Evolutionary conservation across 64 coral and sea anemone species (phyloP).

Genomic region (Stichodactyla helianthus): DNA sequence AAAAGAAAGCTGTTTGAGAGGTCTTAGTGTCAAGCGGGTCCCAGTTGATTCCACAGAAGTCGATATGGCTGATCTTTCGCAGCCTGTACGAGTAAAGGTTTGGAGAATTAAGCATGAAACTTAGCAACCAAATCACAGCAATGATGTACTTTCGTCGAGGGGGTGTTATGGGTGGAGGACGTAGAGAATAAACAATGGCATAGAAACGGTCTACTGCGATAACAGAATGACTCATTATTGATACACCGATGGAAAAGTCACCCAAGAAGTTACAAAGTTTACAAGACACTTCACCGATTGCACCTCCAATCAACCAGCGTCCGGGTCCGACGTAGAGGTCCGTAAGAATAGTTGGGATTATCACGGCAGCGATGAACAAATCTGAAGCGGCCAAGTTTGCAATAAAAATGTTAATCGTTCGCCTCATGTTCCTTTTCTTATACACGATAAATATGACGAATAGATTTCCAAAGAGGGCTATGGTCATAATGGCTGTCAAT

Average conservation of each 20-base stretch:
- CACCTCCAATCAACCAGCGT: slow-evolving; percentile 42
- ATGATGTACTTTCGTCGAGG: slow-evolving; percentile 13
- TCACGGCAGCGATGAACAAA: slow-evolving; percentile 25
- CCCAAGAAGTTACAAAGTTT: slow-evolving; percentile 28
- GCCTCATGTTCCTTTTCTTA: slow-evolving; percentile 28
- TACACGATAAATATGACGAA: background rate
- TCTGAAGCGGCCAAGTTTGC: slow-evolving; percentile 70
- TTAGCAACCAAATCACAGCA: slow-evolving; percentile 23
- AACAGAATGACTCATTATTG: slow-evolving; percentile 46
- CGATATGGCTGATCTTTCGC: background rate
- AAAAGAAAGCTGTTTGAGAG: background rate
- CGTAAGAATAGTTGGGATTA: slow-evolving; percentile 37
- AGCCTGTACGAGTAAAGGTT: background rate
- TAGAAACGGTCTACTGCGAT: slow-evolving; percentile 67
- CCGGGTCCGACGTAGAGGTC: background rate
- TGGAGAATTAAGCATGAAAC: background rate
- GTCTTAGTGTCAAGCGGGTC: background rate
- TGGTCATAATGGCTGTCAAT: background rate
- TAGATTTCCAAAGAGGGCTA: background rate
- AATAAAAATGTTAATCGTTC: slow-evolving; percentile 37
- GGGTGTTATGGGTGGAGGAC: slow-evolving; percentile 8
- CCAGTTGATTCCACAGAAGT: background rate
- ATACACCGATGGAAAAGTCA: slow-evolving; percentile 51
- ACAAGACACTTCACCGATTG: slow-evolving; percentile 27
- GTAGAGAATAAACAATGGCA: slow-evolving; percentile 39